Base-by-base conservation (phyloP, 2,888 invertebrate species). In the Meiosimyza platycephala region DNA sequence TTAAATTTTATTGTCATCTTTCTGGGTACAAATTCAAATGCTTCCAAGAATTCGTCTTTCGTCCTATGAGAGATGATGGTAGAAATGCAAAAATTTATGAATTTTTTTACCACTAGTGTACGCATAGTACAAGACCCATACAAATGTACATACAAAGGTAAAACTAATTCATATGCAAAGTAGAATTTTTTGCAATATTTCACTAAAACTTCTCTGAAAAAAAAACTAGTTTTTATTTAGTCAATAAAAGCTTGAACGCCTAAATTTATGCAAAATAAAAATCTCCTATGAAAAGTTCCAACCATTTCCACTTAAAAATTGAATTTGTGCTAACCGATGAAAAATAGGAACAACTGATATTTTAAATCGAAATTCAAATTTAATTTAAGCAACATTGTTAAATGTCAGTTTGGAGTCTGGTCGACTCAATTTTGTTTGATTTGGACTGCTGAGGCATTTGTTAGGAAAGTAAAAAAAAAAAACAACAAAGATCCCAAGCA, bases 141-240 rank as follows among this genome's bases (percentile, higher is more conserved):
- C 48, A 50, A n/a, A 48, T 16, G 22, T 9, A 63, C 47, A 62
- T 2, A 62, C 5, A 47, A 3, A 63, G 12, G 6, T 64, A 22
- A 18, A 48, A 64, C 64, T 64, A 48, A 63, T 63, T 63, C 63
- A 28, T 63, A 63, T 63, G 48, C 63, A 63, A 48, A 63, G 47
- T 63, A 63, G n/a, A 63, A 15, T 16, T 16, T 63, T 63, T 50
- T 22, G 11, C 47, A 63, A 50, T 64, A 40, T 50, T 50, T 64
- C 47, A 48, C 12, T 13, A 12, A 1, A 28, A 28, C 28, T 28
- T 28, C 28, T 28, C 28, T 28, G 3, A 28, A 28, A 28, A 28
- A 22, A 28, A 28, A 2, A 28, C 28, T 3, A 28, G 28, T 28
- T 4, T 18, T 50, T 13, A 64, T 4, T 28, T 15, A 48, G 18